Percentiles rank a stretch among this genome's conserved stretches.
These are phyloP conservation scores for Cryptocheilus praepositus DNA, from an alignment of 2,888 invertebrate species.

Conservation along the genomic window DNA sequence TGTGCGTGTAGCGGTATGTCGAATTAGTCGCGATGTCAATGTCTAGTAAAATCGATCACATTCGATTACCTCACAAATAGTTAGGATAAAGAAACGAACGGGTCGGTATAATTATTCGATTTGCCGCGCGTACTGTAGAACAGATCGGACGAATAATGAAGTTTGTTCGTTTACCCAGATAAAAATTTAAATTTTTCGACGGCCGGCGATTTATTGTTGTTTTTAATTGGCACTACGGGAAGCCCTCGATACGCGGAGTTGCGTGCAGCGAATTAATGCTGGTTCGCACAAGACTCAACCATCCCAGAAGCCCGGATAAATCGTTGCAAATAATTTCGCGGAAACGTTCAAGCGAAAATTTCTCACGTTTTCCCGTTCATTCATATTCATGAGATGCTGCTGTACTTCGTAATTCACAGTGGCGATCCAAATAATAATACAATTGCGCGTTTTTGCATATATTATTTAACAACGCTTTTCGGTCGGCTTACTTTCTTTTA, in stretches of 20 bases:
- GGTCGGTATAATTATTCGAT: background rate
- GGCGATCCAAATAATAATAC: slow-evolving; percentile 18
- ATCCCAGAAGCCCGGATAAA: slow-evolving; percentile 23
- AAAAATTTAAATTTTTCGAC: slow-evolving; percentile 1
- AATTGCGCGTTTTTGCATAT: slow-evolving; percentile 9
- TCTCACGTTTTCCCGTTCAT: slow-evolving; percentile 19
- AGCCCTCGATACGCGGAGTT: too few relatives aligned
- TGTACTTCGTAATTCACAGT: slow-evolving; percentile 22
- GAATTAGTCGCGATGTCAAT: background rate
- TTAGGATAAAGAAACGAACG: background rate
- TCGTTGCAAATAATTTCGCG: slow-evolving; percentile 20
- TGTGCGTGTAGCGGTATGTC: background rate
- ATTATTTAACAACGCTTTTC: slow-evolving; percentile 6
- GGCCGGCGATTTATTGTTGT: too few relatives aligned
- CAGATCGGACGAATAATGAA: background rate
- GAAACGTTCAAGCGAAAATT: slow-evolving; percentile 19
- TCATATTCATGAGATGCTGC: slow-evolving; percentile 13
- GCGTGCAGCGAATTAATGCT: too few relatives aligned
- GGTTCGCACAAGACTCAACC: background rate
- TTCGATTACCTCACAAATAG: background rate
- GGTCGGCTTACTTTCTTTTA: background rate
- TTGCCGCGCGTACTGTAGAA: background rate
- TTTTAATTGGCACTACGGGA: too few relatives aligned
- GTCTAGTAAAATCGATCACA: background rate
- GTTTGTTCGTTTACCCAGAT: background rate